Evolutionary conservation across 2,888 invertebrate species (phyloP), one percentile per base, ranked within the genome.

Genomic region (Drosophila nr. perissopoda): DNA sequence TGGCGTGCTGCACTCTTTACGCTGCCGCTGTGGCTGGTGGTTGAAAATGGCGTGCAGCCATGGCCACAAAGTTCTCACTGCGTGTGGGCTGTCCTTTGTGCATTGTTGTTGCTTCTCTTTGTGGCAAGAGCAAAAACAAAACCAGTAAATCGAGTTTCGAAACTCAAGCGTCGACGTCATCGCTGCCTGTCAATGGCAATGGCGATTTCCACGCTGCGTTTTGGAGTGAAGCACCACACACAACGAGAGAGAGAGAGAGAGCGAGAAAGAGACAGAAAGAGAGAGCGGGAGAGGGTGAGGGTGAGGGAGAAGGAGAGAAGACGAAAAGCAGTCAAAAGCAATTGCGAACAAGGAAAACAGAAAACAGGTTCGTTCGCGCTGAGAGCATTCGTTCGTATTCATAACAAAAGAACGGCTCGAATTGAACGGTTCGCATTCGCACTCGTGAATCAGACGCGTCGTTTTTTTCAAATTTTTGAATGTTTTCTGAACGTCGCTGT

Each of bases 341-440:
- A 60, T 40, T 48, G 59, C 36, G 52, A 62, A 61, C 52, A 71
- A 70, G 70, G 62, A 70, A 70, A 70, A 61, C 67, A 64, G 62
- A 66, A 90, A 91, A 91, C 91, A 91, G 91, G 91, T 92, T 91
- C 91, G 91, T 78, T 86, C 66, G 83, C 81, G 81, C 77, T 81
- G 79, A 79, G 88, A 81, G 82, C 81, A 82, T 71, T 81, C 81
- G 63, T 77, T 88, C 82, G 89, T 79, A 87, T 79, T 87, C 93
- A 93, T 89, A 93, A 93, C 93, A 93, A 93, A 92, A 92, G 92
- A 92, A 91, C 91, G 91, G 90, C 92, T 93, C 91, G 91, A 91
- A 88, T 92, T 86, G 92, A 91, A 91, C 93, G 92, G 93, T 92
- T 92, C 90, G 89, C 79, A 78, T 48, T 88, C 85, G 84, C 90